Conservation (phyloP, 1,140 invertebrate genomes). For the Philotrypesis tridentata region DNA sequence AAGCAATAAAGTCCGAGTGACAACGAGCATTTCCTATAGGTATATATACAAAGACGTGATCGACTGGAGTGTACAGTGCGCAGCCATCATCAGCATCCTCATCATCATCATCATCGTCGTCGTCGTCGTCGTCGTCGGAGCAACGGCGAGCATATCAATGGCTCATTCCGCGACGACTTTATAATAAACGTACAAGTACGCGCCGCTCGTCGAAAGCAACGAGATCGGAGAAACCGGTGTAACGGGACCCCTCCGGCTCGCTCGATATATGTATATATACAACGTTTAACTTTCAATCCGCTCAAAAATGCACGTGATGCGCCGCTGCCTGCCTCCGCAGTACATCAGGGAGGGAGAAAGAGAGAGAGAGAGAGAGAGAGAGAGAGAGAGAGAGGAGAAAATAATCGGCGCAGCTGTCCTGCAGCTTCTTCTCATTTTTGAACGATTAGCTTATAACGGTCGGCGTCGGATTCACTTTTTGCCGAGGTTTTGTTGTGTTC, state of each 20-base stretch:
- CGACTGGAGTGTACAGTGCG: too few species aligned
- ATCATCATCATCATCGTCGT: too few species aligned
- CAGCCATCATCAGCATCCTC: too few species aligned
- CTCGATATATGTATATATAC: not conserved
- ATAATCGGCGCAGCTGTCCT: not conserved
- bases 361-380: not conserved
- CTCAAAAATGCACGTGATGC: not conserved
- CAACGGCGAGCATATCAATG: too few species aligned
- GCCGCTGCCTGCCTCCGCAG: too few species aligned
- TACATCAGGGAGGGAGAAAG: too few species aligned
- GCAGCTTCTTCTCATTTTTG: not conserved
- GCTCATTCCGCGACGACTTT: not conserved
- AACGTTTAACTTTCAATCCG: not conserved
- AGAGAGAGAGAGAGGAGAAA: not conserved
- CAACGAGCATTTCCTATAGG: too few species aligned
- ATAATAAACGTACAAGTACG: not conserved
- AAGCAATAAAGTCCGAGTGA: too few species aligned
- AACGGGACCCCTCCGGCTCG: constrained; percentile 29
- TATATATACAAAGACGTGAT: too few species aligned
- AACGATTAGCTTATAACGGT: constrained; percentile 24
- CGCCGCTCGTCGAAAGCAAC: not conserved
- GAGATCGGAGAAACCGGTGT: constrained; percentile 45
- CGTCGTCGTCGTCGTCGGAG: too few species aligned
- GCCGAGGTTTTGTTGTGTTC: not conserved
- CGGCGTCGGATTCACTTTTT: constrained; percentile 9